Conservation (phyloP, 2,797 vertebrate genomes). For the Scyliorhinus canicula region DNA sequence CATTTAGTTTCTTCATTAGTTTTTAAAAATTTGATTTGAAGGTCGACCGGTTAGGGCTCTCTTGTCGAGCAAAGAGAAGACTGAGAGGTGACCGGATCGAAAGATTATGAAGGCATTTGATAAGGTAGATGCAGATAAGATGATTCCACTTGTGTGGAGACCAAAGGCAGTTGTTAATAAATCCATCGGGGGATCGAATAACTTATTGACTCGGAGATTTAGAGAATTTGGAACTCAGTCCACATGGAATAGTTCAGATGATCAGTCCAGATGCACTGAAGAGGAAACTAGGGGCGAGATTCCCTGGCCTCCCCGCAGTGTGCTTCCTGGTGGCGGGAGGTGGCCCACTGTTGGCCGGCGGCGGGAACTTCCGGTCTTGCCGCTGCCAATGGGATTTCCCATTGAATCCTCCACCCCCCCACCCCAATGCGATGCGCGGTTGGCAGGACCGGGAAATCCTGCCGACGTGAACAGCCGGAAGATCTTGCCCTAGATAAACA, state of each 20-base stretch:
- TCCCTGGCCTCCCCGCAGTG: too few species aligned
- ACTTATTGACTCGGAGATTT: not conserved
- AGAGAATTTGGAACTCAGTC: not conserved
- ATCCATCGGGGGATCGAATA: not conserved
- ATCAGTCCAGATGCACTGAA: not conserved
- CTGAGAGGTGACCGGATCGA: not conserved
- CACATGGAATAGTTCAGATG: not conserved
- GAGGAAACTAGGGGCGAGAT: too few species aligned
- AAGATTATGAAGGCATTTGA: not conserved
- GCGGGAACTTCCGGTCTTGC: too few species aligned
- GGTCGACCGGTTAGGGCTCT: not conserved
- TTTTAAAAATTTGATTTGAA: not conserved
- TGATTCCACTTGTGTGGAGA: not conserved
- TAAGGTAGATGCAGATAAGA: not conserved
- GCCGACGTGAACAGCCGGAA: too few species aligned
- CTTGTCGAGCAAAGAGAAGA: not conserved
- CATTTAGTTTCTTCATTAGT: not conserved
- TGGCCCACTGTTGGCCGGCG: too few species aligned
- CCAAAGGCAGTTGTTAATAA: not conserved
- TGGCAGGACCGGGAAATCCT: too few species aligned
- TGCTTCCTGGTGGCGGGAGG: too few species aligned
- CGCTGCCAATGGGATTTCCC: too few species aligned
- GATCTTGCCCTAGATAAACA: too few species aligned
- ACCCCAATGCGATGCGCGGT: too few species aligned
- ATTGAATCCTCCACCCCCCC: too few species aligned